Conservation (phyloP, 2,888 invertebrate species). For the Latheticus oryzae region DNA sequence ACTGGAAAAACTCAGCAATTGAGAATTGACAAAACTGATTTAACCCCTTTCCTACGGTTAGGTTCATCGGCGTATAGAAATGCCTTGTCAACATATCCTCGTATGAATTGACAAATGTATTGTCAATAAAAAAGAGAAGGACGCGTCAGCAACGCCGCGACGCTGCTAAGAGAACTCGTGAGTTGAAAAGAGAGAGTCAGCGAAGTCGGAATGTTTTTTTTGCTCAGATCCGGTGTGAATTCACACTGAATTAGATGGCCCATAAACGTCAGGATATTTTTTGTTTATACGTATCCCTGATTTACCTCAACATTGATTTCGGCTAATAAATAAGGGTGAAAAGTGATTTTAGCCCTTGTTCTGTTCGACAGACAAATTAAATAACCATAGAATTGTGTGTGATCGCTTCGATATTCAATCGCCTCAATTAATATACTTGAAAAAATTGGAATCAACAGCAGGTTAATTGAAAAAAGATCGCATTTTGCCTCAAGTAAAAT, state of each 20-base stretch:
- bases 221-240: slow-evolving; percentile 47
- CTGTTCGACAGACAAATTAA: slow-evolving; percentile 54
- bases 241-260: slow-evolving; percentile 61
- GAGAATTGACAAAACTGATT: slow-evolving; percentile 54
- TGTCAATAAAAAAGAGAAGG: slow-evolving; percentile 49
- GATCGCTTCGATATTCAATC: slow-evolving; percentile 47
- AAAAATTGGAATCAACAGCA: slow-evolving; percentile 42
- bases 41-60: slow-evolving; percentile 48
- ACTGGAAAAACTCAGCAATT: slow-evolving; percentile 50
- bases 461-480: slow-evolving; percentile 41
- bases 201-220: slow-evolving; percentile 33
- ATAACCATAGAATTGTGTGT: slow-evolving; percentile 53
- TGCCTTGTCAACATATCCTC: slow-evolving; percentile 56
- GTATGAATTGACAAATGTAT: slow-evolving; percentile 53
- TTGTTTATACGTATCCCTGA: slow-evolving; percentile 56
- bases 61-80: slow-evolving; percentile 53
- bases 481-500: slow-evolving; percentile 42
- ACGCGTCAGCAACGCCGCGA: slow-evolving; percentile 32
- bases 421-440: slow-evolving; percentile 48
- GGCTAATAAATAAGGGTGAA: slow-evolving; percentile 62
- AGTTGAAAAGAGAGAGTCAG: slow-evolving; percentile 26
- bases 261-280: slow-evolving; percentile 61
- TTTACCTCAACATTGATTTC: slow-evolving; percentile 63
- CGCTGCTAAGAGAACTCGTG: not conserved
- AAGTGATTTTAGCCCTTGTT: slow-evolving; percentile 57